Percentiles rank a stretch among this genome's conserved stretches.
Evolutionary conservation across 2,113 vertebrate genomes (phyloP).

Genomic region (Oncorhynchus kisutch): DNA sequence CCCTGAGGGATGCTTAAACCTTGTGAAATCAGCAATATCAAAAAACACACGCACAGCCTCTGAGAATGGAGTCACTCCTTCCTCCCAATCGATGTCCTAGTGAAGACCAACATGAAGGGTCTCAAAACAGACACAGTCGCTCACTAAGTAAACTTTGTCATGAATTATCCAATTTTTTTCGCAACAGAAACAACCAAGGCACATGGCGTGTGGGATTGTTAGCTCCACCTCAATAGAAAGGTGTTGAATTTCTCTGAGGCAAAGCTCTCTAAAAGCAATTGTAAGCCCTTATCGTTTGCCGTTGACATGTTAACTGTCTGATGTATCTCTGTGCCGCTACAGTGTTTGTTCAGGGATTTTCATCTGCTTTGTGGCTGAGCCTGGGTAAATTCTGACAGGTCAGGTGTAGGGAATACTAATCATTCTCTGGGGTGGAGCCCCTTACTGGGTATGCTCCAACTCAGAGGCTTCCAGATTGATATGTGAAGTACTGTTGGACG

Average conservation of each 20-base stretch:
- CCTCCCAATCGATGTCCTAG: background rate
- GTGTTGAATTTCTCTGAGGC: background rate
- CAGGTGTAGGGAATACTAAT: background rate
- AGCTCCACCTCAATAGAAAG: background rate
- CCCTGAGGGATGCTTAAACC: background rate
- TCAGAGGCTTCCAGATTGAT: no score
- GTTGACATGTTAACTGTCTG: background rate
- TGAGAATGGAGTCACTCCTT: background rate
- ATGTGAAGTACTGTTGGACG: no score
- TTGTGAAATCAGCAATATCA: background rate
- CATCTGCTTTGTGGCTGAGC: background rate
- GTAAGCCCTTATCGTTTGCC: background rate
- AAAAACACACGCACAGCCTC: background rate
- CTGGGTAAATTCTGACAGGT: background rate
- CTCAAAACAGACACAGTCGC: no score
- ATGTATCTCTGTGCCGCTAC: background rate
- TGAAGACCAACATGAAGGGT: no score
- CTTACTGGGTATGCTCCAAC: no score
- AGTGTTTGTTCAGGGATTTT: background rate
- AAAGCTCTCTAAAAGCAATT: background rate
- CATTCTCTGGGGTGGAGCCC: no score
- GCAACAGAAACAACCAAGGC: no score
- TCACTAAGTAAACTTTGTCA: no score
- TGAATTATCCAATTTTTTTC: no score
- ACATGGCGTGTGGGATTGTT: no score